These are phyloP conservation scores for Rotaria socialis DNA, from an alignment of 2,888 invertebrate species.

Conservation along the genomic window DNA sequence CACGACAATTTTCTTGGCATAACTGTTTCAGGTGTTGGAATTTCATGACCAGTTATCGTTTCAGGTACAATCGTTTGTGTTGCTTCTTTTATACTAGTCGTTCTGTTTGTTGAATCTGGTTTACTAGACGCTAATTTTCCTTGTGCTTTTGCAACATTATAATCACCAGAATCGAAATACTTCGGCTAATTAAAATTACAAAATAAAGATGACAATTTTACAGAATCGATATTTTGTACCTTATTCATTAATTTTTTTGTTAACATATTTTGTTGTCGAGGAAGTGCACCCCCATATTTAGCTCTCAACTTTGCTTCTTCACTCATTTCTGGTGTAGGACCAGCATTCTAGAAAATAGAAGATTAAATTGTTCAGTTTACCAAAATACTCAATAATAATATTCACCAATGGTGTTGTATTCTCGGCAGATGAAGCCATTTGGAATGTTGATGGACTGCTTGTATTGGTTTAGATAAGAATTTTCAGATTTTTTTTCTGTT, in stretches of 20 bases:
- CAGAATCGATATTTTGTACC: neutral
- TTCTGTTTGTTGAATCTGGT: neutral
- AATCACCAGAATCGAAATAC: constrained; percentile 34
- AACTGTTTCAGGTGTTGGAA: constrained; percentile 1
- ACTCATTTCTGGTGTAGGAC: neutral
- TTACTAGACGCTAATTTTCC: neutral
- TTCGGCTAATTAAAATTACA: neutral
- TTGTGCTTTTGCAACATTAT: constrained; percentile 27
- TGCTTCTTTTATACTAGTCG: neutral
- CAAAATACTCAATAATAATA: neutral
- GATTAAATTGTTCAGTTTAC: neutral
- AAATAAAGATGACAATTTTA: neutral
- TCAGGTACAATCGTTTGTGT: neutral
- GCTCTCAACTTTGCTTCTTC: constrained; percentile 21
- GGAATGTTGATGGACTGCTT: neutral
- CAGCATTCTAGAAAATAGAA: neutral
- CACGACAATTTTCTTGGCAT: constrained; percentile 9
- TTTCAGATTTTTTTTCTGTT: no score
- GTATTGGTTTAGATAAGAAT: no score
- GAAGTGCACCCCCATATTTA: constrained; percentile 19
- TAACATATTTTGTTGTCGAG: constrained; percentile 37
- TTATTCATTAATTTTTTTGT: constrained; percentile 29
- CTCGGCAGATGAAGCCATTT: constrained; percentile 8
- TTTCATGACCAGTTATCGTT: constrained; percentile 35
- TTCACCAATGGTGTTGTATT: neutral